phyloP scores from a whole-genome alignment of 2,113 vertebrate species.

The Monopterus albus region DNA sequence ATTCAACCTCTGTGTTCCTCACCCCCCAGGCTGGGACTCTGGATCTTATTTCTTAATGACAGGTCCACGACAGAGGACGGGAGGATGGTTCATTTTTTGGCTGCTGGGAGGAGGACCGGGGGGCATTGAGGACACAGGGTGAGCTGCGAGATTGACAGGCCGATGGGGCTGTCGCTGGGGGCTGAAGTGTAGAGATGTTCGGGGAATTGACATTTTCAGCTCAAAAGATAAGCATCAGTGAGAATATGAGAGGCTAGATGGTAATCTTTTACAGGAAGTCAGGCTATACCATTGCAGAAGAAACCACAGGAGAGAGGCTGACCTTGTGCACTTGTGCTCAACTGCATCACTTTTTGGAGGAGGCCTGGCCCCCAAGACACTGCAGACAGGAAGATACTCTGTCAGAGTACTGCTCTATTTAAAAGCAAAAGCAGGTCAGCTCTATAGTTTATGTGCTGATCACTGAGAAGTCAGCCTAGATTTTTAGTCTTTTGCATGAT shows the following conservation, averaged over 20 bases:
- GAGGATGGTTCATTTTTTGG: slow-evolving; percentile 52
- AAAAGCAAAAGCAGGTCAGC: not conserved
- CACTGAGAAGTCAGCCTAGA: not conserved
- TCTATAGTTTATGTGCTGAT: not conserved
- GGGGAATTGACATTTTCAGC: slow-evolving; percentile 61
- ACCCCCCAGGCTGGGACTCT: slow-evolving; percentile 41
- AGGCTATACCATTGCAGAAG: slow-evolving; percentile 76
- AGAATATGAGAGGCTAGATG: slow-evolving; percentile 81
- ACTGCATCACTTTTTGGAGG: slow-evolving; percentile 48
- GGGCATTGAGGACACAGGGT: slow-evolving; percentile 44
- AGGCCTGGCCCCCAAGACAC: slow-evolving; percentile 25
- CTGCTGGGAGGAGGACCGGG: slow-evolving; percentile 29
- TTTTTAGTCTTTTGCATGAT: not conserved
- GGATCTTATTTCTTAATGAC: slow-evolving; percentile 75
- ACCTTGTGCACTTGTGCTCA: slow-evolving; percentile 75
- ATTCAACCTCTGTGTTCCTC: slow-evolving; percentile 30
- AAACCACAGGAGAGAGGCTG: slow-evolving; percentile 82
- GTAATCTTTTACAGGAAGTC: slow-evolving; percentile 83
- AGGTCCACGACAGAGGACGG: slow-evolving; percentile 58
- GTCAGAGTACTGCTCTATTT: not conserved
- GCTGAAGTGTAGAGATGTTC: slow-evolving; percentile 69
- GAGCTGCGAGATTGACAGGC: slow-evolving; percentile 74
- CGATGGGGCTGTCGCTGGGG: slow-evolving; percentile 57
- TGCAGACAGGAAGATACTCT: slow-evolving; percentile 47
- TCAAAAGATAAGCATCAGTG: slow-evolving; percentile 79